These are phyloP conservation scores for Zenarchopterus dispar DNA, from an alignment of 2,797 vertebrate species.

Conservation along the genomic window DNA sequence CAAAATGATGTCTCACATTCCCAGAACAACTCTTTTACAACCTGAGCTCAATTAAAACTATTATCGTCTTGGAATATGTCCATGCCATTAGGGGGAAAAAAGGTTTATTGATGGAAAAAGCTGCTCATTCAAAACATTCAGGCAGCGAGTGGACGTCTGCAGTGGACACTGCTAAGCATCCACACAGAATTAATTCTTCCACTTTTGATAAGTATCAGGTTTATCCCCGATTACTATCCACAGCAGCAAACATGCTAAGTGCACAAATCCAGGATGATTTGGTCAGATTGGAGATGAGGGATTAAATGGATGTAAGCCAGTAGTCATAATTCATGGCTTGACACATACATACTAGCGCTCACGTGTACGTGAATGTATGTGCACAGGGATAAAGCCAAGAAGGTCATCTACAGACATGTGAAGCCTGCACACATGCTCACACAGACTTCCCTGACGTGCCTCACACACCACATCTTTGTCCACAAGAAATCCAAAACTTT, in stretches of 20 bases:
- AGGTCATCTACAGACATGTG: neutral
- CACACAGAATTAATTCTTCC: conserved; percentile 26
- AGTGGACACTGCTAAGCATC: conserved; percentile 4
- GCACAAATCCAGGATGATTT: conserved; percentile 54
- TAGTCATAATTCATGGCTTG: conserved; percentile 12
- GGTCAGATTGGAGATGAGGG: conserved; percentile 27
- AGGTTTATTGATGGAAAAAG: no score
- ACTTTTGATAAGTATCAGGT: conserved; percentile 37
- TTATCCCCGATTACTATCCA: conserved; percentile 54
- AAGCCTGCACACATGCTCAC: conserved; percentile 15
- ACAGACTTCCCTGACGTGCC: conserved; percentile 1
- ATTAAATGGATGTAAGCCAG: conserved; percentile 53
- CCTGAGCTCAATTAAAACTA: no score
- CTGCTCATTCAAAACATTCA: no score
- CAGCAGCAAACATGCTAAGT: conserved; percentile 42
- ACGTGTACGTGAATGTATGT: conserved; percentile 11
- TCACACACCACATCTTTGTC: neutral
- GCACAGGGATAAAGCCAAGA: conserved; percentile 10
- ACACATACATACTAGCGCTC: conserved; percentile 20
- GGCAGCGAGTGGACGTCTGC: no score
- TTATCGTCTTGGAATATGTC: no score
- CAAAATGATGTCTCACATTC: no score
- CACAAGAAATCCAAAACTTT: neutral
- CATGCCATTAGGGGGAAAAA: no score
- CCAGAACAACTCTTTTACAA: no score